Percentiles rank a stretch among this genome's conserved stretches.
These are phyloP conservation scores for Cossypha caffra DNA, from an alignment of 2,797 vertebrate genomes.

Conservation along the genomic window DNA sequence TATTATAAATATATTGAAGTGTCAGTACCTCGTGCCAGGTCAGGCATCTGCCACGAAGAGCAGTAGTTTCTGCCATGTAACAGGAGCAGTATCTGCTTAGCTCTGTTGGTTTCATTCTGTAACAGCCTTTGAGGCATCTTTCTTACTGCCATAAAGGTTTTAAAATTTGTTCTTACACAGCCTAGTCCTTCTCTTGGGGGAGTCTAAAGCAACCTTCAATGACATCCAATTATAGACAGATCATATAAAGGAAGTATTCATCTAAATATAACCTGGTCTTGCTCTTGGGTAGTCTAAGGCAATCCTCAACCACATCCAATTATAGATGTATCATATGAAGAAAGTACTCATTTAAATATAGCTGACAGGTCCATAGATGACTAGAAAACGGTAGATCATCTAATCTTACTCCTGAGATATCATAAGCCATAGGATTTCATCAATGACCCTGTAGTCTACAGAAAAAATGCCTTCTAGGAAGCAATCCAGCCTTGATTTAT, in stretches of 20 bases:
- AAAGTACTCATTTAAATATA: not conserved
- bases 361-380: not conserved
- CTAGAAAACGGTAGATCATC: not conserved
- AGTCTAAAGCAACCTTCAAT: not conserved
- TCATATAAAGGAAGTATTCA: not conserved
- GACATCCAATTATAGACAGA: not conserved
- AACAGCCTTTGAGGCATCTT: not conserved
- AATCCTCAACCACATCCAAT: not conserved
- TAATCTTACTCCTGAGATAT: not conserved
- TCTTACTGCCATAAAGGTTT: not conserved
- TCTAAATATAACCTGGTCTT: not conserved
- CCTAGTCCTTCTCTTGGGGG: not conserved
- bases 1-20: not conserved
- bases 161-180: not conserved
- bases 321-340: not conserved
- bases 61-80: not conserved
- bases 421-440: not conserved
- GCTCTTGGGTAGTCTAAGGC: not conserved
- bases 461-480: slow-evolving; percentile 21
- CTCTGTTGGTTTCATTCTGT: not conserved
- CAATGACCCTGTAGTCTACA: not conserved
- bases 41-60: not conserved
- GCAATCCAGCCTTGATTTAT: slow-evolving; percentile 18
- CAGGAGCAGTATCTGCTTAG: not conserved
- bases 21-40: not conserved